Conservation (phyloP, 2,888 invertebrate species). For the Pandemis cinnamomeana region DNA sequence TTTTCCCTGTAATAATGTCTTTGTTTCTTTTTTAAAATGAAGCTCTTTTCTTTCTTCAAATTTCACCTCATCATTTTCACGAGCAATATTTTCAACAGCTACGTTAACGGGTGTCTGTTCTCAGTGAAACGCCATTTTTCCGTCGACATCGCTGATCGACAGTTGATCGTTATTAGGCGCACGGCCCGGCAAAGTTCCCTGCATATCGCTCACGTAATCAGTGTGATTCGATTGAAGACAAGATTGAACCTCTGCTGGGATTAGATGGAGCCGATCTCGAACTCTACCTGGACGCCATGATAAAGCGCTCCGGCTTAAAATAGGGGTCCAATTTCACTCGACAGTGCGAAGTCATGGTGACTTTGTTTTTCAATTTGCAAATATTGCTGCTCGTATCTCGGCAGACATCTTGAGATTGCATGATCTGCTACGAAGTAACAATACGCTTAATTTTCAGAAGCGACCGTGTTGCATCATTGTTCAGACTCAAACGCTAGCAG, state of each 20-base stretch:
- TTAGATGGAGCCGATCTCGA: conserved; percentile 41
- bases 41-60: neutral
- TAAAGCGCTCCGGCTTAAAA: conserved; percentile 25
- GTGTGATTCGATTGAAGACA: conserved; percentile 44
- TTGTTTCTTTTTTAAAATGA: neutral
- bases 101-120: conserved; percentile 14
- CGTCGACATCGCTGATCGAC: conserved; percentile 26
- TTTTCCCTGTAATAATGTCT: no score
- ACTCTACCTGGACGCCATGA: conserved; percentile 35
- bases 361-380: conserved; percentile 20
- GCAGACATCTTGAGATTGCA: neutral
- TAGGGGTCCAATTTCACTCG: conserved; percentile 3
- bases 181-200: conserved; percentile 35
- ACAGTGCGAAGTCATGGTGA: neutral
- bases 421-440: neutral
- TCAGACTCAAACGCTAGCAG: neutral
- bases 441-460: no score
- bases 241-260: conserved; percentile 44
- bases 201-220: conserved; percentile 45
- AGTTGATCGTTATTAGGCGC: conserved; percentile 39
- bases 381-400: neutral
- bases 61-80: neutral
- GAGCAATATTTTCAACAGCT: conserved; percentile 1
- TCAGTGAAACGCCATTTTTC: conserved; percentile 22
- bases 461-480: no score